These are phyloP conservation scores for Xiphydria camelus DNA, from an alignment of 2,888 invertebrate species.

Conservation along the genomic window DNA sequence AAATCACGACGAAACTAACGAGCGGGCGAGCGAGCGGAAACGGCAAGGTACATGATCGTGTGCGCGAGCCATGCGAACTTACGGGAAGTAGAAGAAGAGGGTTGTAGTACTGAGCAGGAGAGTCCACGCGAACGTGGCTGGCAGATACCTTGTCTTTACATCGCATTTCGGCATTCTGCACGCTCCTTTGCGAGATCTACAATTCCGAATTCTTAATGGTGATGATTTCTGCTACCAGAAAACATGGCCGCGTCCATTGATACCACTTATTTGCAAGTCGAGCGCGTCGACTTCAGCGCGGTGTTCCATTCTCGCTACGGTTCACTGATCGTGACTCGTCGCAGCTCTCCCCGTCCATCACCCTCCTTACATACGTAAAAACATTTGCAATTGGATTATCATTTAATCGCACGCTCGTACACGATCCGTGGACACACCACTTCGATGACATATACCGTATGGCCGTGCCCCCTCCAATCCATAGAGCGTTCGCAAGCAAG, in stretches of 20 bases:
- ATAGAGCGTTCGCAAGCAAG: constrained; percentile 10
- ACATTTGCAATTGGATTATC: constrained; percentile 25
- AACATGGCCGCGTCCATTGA: constrained; percentile 57
- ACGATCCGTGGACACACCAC: constrained; percentile 35
- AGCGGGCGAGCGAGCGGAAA: too few species aligned
- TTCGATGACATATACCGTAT: constrained; percentile 26
- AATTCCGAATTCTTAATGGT: constrained; percentile 31
- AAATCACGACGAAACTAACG: too few species aligned
- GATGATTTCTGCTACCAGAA: constrained; percentile 54
- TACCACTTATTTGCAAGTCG: constrained; percentile 33
- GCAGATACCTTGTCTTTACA: constrained; percentile 94
- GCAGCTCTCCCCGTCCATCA: constrained; percentile 33
- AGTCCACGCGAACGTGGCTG: constrained; percentile 98
- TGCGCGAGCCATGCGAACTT: constrained; percentile 62
- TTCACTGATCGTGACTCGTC: constrained; percentile 24
- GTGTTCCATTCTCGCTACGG: constrained; percentile 29
- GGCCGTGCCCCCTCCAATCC: constrained; percentile 5
- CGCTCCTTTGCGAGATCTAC: constrained; percentile 19
- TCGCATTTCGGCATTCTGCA: constrained; percentile 92
- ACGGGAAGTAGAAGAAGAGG: constrained; percentile 97
- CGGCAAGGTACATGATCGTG: constrained; percentile 9
- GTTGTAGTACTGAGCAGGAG: constrained; percentile 90
- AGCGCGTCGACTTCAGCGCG: constrained; percentile 26
- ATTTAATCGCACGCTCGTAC: constrained; percentile 18
- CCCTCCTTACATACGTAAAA: constrained; percentile 40